Conservation (phyloP, 2,888 invertebrate species). For the Harpalus rubripes region DNA sequence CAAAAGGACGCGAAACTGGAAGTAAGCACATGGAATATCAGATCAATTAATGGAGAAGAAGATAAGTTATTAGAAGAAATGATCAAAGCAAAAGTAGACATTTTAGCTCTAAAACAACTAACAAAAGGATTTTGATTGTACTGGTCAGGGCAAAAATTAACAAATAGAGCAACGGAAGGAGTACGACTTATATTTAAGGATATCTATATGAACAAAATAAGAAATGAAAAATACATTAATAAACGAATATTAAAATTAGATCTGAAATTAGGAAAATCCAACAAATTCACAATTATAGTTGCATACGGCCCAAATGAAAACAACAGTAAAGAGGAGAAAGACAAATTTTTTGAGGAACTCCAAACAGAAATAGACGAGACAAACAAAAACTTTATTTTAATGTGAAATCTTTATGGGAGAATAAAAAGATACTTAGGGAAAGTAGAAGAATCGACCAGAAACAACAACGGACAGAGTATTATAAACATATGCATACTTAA, state of each 20-base stretch:
- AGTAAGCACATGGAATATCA: not conserved
- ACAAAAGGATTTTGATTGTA: conserved; percentile 4
- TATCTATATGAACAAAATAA: not conserved
- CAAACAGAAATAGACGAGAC: not conserved
- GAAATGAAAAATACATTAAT: not conserved
- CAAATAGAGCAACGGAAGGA: not conserved
- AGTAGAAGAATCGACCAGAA: conserved; percentile 43
- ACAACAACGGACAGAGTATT: conserved; percentile 45
- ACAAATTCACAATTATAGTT: not conserved
- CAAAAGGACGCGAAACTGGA: not conserved
- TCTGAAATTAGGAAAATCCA: too few species aligned
- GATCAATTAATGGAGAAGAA: conserved; percentile 17
- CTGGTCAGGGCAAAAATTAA: conserved; percentile 6
- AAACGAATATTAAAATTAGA: too few species aligned
- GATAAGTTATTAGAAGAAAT: conserved; percentile 9
- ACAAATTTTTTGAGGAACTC: not conserved
- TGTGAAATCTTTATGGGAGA: conserved; percentile 21
- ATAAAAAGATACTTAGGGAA: conserved; percentile 21
- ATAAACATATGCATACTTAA: conserved; percentile 32
- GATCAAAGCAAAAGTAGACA: not conserved
- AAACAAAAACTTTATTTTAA: conserved; percentile 8
- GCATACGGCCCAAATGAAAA: not conserved
- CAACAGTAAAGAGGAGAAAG: not conserved
- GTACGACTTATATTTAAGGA: not conserved
- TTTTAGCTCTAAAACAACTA: not conserved